Base-by-base conservation (phyloP, 2,113 vertebrate species). In the Pelecanus crispus region DNA sequence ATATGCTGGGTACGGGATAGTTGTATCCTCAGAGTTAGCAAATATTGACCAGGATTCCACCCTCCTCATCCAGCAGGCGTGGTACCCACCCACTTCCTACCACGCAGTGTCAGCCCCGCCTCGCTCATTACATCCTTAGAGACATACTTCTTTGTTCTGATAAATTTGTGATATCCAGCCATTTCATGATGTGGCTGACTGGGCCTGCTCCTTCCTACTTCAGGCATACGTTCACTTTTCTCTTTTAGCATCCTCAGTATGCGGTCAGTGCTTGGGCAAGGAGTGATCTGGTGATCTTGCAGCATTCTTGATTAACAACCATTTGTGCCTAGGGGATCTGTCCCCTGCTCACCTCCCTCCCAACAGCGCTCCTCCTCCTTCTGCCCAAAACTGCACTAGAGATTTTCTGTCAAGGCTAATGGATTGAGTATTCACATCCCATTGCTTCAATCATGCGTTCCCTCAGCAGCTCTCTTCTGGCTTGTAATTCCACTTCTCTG, bases 121-220 rank as follows among this genome's bases (percentile, higher is more conserved):
- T 65, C 1, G 0, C 73, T 59, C 1, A 0, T 71, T 50, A 18
- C 13, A 58, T 62, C 25, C 42, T 53, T 32, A 24, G n/a, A 61
- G 38, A 70, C 0, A 2, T 14, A 25, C 8, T 34, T 61, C 26
- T 91, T 68, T 53, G 42, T 62, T 82, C 45, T 38, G 24, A 58
- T 21, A 73, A 49, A 44, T 68, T 61, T 56, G 11, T 28, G 21
- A 52, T 56, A 73, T 7, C 16, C 32, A 42, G 21, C 40, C 38
- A 83, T 67, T 90, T 81, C 2, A 5, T 31, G 11, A 53, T n/a
- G 7, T 45, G 11, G 71, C 34, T 72, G 53, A 16, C 32, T 32
- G 45, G 10, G 9, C 72, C 15, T 81, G 8, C 29, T 88, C 13
- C 38, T 86, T 65, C 9, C 55, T 53, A 3, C 18, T 66, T 90